Conservation (phyloP, 2,797 vertebrate genomes). For the Siniperca obscura region DNA sequence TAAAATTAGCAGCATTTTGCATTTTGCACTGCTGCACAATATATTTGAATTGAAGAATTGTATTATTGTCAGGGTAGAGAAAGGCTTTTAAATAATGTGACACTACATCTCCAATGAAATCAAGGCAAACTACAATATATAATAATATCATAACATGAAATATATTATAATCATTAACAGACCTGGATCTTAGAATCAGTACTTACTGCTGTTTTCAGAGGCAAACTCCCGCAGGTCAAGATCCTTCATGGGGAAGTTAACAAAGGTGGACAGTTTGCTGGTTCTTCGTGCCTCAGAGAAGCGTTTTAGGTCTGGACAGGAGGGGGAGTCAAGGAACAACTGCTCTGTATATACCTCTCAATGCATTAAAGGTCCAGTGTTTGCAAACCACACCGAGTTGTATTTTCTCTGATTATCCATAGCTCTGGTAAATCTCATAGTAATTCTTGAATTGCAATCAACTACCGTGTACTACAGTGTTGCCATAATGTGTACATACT, state of each 20-base stretch:
- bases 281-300: conserved; percentile 97
- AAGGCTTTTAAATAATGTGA: not conserved
- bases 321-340: conserved; percentile 78
- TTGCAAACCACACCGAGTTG: not conserved
- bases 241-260: conserved; percentile 96
- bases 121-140: not conserved
- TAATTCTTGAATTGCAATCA: not conserved
- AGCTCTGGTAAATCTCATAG: not conserved
- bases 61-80: not conserved
- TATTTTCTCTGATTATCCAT: not conserved
- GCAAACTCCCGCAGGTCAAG: conserved; percentile 96
- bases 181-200: not conserved
- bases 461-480: not conserved
- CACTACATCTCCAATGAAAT: not conserved
- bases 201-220: conserved; percentile 95
- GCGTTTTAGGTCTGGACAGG: conserved; percentile 92
- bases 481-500: not conserved
- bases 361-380: not conserved
- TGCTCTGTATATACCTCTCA: not conserved
- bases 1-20: not conserved
- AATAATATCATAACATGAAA: too few species aligned
- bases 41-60: not conserved
- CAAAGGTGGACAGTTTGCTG: conserved; percentile 97
- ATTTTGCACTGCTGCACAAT: not conserved
- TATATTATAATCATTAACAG: not conserved